A percentile compares a stretch with the other conserved stretches of the same genome.
These are phyloP conservation scores for Corydoras sp. DNA, from an alignment of 2,113 vertebrate species.

Conservation along the genomic window DNA sequence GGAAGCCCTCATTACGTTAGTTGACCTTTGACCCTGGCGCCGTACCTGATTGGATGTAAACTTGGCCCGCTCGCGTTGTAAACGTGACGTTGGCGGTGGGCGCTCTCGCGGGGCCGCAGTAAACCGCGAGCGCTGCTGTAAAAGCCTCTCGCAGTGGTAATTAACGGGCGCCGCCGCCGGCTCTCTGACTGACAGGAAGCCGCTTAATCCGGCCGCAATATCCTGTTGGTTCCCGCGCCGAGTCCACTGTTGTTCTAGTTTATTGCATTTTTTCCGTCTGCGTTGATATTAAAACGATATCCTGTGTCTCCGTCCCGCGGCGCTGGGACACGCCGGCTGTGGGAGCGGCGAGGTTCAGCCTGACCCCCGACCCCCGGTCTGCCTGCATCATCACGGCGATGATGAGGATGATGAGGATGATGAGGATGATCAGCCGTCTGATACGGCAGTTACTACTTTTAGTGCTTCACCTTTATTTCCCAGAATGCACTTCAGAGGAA, in stretches of 20 bases:
- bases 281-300: constrained; percentile 88
- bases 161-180: constrained; percentile 53
- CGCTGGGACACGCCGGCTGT: constrained; percentile 75
- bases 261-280: constrained; percentile 89
- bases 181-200: constrained; percentile 78
- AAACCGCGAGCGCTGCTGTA: background rate
- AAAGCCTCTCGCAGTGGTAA: constrained; percentile 51
- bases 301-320: constrained; percentile 77
- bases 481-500: too few relatives aligned
- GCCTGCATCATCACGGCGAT: background rate
- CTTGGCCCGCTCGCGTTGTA: constrained; percentile 23
- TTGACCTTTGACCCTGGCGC: constrained; percentile 41
- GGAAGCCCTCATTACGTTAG: constrained; percentile 62
- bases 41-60: constrained; percentile 45
- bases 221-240: constrained; percentile 95
- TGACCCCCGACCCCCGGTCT: background rate
- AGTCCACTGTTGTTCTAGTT: constrained; percentile 88
- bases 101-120: background rate
- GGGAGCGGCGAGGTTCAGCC: constrained; percentile 34
- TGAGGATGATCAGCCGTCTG: too few relatives aligned
- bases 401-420: too few relatives aligned
- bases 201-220: constrained; percentile 94
- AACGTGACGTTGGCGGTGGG: constrained; percentile 8
- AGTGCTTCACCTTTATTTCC: too few relatives aligned
- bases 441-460: too few relatives aligned